Evolutionary conservation across 2,888 invertebrate species (phyloP).

Genomic region (Cheilosia soror): DNA sequence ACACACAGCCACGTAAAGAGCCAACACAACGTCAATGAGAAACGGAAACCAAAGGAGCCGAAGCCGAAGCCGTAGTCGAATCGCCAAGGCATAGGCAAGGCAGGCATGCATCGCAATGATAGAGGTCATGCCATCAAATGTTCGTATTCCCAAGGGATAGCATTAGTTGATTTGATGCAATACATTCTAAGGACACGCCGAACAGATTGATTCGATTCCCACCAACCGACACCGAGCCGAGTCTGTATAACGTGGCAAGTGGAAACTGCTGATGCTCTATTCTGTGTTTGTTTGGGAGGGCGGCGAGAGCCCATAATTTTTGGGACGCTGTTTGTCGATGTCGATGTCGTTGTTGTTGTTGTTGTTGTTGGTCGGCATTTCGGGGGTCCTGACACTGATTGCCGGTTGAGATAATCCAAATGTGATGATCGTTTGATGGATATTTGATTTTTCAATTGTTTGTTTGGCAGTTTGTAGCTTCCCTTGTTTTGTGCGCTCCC

Average conservation of each 20-base stretch:
- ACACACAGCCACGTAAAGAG: slow-evolving; percentile 6
- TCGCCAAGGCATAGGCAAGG: neutral
- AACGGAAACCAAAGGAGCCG: neutral
- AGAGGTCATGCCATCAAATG: slow-evolving; percentile 75
- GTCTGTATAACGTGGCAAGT: slow-evolving; percentile 4
- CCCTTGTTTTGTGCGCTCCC: slow-evolving; percentile 18
- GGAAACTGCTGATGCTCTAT: neutral
- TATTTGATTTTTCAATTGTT: slow-evolving; percentile 76
- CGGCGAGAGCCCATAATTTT: slow-evolving; percentile 38
- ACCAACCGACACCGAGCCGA: slow-evolving; percentile 15
- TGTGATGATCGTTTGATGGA: slow-evolving; percentile 77
- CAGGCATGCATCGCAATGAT: slow-evolving; percentile 65
- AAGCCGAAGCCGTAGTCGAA: neutral
- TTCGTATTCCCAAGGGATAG: slow-evolving; percentile 69
- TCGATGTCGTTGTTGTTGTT: slow-evolving; percentile 38
- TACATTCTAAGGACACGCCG: slow-evolving; percentile 62
- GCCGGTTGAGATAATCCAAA: slow-evolving; percentile 76
- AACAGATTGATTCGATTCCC: slow-evolving; percentile 67
- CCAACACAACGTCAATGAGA: neutral
- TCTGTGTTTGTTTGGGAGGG: neutral
- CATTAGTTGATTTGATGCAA: slow-evolving; percentile 76
- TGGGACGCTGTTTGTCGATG: slow-evolving; percentile 60
- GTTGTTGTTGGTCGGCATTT: slow-evolving; percentile 46
- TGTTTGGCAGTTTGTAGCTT: slow-evolving; percentile 72
- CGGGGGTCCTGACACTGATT: slow-evolving; percentile 74